These are phyloP conservation scores for Etia nguti DNA, from an alignment of 2,113 vertebrate species.

Conservation along the genomic window DNA sequence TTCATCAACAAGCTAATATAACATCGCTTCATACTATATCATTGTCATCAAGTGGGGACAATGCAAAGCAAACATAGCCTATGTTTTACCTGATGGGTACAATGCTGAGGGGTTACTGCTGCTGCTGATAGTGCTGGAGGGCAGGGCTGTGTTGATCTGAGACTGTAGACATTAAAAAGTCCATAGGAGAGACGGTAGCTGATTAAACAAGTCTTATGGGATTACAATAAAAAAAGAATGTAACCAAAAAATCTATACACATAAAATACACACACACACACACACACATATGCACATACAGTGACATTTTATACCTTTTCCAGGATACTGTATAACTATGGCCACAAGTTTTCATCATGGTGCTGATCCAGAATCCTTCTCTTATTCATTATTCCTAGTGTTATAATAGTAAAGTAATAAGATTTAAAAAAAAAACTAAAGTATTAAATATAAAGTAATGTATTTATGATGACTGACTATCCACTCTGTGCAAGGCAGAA, in stretches of 20 bases:
- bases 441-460: background rate
- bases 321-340: fast-evolving
- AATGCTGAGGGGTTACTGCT: background rate
- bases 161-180: background rate
- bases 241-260: fast-evolving
- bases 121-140: background rate
- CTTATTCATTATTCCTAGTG: background rate
- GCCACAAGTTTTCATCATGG: background rate
- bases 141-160: background rate
- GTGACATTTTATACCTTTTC: fast-evolving
- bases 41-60: background rate
- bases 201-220: background rate
- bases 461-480: background rate
- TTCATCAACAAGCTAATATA: fast-evolving
- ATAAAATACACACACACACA: background rate
- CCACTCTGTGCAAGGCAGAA: background rate
- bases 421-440: background rate
- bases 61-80: fast-evolving
- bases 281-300: background rate
- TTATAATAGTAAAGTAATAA: background rate
- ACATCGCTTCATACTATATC: fast-evolving
- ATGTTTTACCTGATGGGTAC: background rate
- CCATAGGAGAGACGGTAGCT: background rate
- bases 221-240: background rate
- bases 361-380: background rate